A percentile compares a stretch with the other conserved stretches of the same genome.
These are phyloP conservation scores for Eonycteris spelaea DNA, from an alignment of 2,113 vertebrate genomes.

Conservation along the genomic window DNA sequence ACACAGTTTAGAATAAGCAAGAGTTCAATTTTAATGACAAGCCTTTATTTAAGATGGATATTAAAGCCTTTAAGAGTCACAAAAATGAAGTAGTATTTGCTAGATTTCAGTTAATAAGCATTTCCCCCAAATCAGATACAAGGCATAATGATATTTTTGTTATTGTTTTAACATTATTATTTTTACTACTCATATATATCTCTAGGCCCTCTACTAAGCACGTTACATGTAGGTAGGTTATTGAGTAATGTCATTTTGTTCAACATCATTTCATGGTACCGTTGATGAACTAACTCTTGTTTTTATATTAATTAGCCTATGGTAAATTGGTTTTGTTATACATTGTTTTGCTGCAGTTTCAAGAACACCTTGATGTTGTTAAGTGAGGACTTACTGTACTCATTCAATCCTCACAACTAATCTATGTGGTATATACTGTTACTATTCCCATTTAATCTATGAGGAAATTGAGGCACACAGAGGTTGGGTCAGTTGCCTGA, in stretches of 20 bases:
- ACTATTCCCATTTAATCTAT: not conserved
- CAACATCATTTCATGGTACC: not conserved
- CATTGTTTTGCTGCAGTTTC: not conserved
- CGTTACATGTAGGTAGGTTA: not conserved
- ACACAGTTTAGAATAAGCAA: not conserved
- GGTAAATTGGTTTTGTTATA: not conserved
- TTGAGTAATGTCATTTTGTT: not conserved
- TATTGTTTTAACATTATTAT: not conserved
- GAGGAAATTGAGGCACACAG: not conserved
- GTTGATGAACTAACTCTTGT: not conserved
- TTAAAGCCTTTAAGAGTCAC: not conserved
- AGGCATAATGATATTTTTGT: not conserved
- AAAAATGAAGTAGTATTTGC: not conserved
- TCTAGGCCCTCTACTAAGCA: not conserved
- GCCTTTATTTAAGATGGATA: conserved; percentile 16
- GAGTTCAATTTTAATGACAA: not conserved
- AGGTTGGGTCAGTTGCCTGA: not conserved
- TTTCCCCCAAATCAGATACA: not conserved
- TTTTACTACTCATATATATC: not conserved
- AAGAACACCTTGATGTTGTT: not conserved
- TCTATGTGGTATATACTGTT: not conserved
- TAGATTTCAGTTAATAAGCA: conserved; percentile 3
- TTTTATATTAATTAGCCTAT: not conserved
- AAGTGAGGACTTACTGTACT: not conserved
- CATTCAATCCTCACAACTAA: not conserved